Conservation (phyloP, 2,888 invertebrate species). For the Heteropelma amictum region DNA sequence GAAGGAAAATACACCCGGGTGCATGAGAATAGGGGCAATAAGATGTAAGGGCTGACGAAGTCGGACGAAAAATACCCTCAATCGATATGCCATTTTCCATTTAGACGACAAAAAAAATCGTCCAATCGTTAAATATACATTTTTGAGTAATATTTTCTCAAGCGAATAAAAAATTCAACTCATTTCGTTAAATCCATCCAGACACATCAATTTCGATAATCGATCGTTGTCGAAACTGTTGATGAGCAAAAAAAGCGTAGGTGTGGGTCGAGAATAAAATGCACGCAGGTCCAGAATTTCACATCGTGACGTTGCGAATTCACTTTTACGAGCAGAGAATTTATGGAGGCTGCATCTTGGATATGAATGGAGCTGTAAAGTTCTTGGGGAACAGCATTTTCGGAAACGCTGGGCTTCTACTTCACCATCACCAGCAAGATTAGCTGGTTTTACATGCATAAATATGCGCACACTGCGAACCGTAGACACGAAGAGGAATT, state of each 20-base stretch:
- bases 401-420: neutral
- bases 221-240: too few species aligned
- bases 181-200: too few species aligned
- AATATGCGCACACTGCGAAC: neutral
- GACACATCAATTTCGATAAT: too few species aligned
- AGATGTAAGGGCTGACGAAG: neutral
- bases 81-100: too few species aligned
- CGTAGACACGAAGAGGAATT: too few species aligned
- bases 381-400: conserved; percentile 22
- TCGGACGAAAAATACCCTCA: too few species aligned
- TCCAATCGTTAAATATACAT: too few species aligned
- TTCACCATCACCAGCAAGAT: neutral
- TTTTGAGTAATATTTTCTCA: too few species aligned
- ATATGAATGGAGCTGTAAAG: conserved; percentile 6
- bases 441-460: neutral
- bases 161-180: too few species aligned
- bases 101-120: too few species aligned
- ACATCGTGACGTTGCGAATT: neutral
- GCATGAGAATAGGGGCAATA: neutral
- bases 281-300: neutral
- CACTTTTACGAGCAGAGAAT: neutral
- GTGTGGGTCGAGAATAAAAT: too few species aligned
- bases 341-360: neutral
- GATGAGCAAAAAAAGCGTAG: too few species aligned
- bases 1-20: neutral